A percentile compares a stretch with the other conserved stretches of the same genome.
Conservation (phyloP, 1,140 invertebrate species). For the Heliconius himera region DNA sequence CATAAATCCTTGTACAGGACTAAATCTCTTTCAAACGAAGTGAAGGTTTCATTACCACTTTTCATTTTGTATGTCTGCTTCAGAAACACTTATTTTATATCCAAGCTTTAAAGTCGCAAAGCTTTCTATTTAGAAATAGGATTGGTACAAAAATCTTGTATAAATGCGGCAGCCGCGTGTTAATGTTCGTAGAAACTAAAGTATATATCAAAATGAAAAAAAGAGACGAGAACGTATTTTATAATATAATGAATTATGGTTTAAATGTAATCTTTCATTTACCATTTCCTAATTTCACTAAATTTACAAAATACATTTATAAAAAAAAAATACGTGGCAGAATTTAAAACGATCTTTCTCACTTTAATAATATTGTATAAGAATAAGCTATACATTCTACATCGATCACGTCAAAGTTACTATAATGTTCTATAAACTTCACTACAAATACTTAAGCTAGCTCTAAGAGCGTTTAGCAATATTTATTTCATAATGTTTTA, state of each 20-base stretch:
- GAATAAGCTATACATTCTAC: too few relatives aligned
- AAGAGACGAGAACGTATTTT: not conserved
- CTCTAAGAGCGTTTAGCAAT: not conserved
- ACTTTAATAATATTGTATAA: too few relatives aligned
- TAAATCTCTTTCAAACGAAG: not conserved
- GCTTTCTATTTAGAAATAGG: not conserved
- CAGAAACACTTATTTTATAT: not conserved
- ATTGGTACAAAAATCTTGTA: not conserved
- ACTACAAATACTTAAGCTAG: too few relatives aligned
- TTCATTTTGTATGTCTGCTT: not conserved
- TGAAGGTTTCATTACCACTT: conserved; percentile 8
- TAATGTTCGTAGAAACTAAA: not conserved
- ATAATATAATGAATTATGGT: not conserved
- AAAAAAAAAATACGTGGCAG: too few relatives aligned
- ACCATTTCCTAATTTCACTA: too few relatives aligned
- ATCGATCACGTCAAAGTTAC: too few relatives aligned
- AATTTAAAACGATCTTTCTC: too few relatives aligned
- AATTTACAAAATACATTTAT: too few relatives aligned
- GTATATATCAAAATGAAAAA: not conserved
- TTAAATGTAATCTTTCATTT: not conserved
- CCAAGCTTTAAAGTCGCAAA: not conserved
- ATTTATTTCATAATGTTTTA: not conserved
- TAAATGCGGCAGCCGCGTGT: not conserved
- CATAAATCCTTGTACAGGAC: not conserved
- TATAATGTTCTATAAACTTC: too few relatives aligned